Evolutionary conservation across 1,140 invertebrate genomes (phyloP).

Genomic region (Lineus longissimus): DNA sequence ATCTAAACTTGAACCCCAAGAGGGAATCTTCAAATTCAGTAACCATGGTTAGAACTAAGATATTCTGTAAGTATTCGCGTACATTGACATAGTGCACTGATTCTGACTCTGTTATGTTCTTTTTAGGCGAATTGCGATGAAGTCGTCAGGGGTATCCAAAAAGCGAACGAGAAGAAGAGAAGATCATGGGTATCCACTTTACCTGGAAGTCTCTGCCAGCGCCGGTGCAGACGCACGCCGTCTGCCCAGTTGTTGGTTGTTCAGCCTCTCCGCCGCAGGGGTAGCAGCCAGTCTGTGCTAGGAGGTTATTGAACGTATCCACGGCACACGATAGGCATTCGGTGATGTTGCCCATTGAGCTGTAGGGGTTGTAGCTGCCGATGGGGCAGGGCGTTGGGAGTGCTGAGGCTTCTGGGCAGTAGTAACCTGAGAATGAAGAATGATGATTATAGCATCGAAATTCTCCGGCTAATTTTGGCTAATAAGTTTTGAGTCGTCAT

Average conservation of each 20-base stretch:
- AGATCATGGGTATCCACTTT: neutral
- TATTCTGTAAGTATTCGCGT: too few species aligned
- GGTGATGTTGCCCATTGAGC: conserved; percentile 23
- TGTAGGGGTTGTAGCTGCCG: conserved; percentile 31
- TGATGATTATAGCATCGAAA: neutral
- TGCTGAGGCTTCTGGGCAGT: conserved; percentile 32
- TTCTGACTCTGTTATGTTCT: too few species aligned
- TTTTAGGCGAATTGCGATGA: too few species aligned
- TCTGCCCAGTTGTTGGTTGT: conserved; percentile 30
- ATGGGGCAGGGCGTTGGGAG: conserved; percentile 30
- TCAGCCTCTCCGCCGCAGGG: conserved; percentile 38
- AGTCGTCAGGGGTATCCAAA: neutral
- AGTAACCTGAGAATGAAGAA: conserved; percentile 35
- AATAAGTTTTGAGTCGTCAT: too few species aligned
- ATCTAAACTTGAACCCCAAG: neutral
- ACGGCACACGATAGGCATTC: conserved; percentile 37
- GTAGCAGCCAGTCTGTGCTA: conserved; percentile 40
- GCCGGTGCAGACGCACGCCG: conserved; percentile 38
- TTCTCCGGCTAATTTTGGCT: neutral
- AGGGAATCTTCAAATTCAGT: neutral
- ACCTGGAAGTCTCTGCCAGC: conserved; percentile 48
- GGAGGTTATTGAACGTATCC: conserved; percentile 41
- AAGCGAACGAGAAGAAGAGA: too few species aligned
- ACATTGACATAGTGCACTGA: too few species aligned
- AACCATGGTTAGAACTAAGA: too few species aligned